These are phyloP conservation scores for Lagodon rhomboides DNA, from an alignment of 2,797 vertebrate species.

Conservation along the genomic window DNA sequence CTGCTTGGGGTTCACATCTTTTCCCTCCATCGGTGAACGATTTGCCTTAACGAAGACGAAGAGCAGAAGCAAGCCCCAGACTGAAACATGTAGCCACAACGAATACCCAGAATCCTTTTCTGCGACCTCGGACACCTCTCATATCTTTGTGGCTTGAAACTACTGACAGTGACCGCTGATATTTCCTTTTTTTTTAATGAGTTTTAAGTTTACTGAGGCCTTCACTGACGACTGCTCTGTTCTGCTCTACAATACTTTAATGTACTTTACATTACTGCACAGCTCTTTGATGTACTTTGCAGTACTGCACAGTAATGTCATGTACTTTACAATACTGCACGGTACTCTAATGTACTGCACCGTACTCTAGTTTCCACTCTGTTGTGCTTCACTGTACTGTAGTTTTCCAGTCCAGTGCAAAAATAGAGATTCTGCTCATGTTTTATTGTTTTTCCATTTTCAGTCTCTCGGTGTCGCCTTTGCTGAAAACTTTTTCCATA, in stretches of 20 bases:
- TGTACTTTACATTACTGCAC: neutral
- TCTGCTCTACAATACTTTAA: neutral
- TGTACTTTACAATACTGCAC: neutral
- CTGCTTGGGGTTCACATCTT: conserved; percentile 25
- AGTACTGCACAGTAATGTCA: neutral
- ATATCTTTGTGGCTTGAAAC: conserved; percentile 50
- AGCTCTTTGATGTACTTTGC: neutral
- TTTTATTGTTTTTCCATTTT: conserved; percentile 1
- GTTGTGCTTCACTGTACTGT: conserved; percentile 15
- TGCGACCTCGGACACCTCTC: conserved; percentile 49
- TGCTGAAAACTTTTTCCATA: neutral
- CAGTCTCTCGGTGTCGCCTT: conserved; percentile 21
- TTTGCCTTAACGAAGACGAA: conserved; percentile 78
- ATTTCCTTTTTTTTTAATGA: conserved; percentile 16
- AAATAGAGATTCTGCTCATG: neutral
- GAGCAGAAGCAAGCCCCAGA: conserved; percentile 38
- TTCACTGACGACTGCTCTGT: conserved; percentile 33
- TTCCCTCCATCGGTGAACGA: conserved; percentile 21
- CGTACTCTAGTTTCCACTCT: conserved; percentile 2
- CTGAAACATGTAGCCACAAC: conserved; percentile 47
- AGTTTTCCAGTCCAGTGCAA: conserved; percentile 25
- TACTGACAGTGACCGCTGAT: conserved; percentile 48
- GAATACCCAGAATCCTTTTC: conserved; percentile 60
- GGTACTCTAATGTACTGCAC: neutral
- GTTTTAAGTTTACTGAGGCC: conserved; percentile 51